A percentile compares a stretch with the other conserved stretches of the same genome.
These are phyloP conservation scores for Hesperophylax magnus DNA, from an alignment of 1,140 invertebrate genomes.

Conservation along the genomic window DNA sequence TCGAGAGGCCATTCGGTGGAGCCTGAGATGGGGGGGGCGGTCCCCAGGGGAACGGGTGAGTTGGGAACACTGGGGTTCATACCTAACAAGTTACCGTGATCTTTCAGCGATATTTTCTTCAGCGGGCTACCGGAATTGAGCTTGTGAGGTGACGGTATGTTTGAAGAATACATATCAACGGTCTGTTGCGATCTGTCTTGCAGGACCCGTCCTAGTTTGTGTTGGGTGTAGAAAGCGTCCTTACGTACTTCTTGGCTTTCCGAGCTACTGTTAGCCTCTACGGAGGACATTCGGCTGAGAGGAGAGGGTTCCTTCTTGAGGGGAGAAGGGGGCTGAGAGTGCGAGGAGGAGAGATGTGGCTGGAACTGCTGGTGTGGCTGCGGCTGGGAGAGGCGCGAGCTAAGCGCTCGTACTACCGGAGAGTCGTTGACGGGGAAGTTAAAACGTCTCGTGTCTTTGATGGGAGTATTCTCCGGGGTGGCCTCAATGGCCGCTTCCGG, in stretches of 20 bases:
- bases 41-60: constrained; percentile 59
- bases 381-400: constrained; percentile 50
- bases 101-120: constrained; percentile 46
- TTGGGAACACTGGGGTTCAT: constrained; percentile 53
- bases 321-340: constrained; percentile 77
- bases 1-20: constrained; percentile 60
- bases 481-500: constrained; percentile 89
- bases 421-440: constrained; percentile 70
- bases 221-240: constrained; percentile 56
- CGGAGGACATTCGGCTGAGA: constrained; percentile 60
- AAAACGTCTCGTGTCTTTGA: constrained; percentile 73
- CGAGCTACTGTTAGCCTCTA: constrained; percentile 6
- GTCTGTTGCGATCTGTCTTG: constrained; percentile 61
- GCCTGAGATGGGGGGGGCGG: constrained; percentile 56
- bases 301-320: constrained; percentile 76
- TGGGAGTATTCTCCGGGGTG: constrained; percentile 89
- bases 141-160: constrained; percentile 50
- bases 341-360: constrained; percentile 61
- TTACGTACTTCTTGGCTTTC: constrained; percentile 57
- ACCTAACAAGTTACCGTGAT: constrained; percentile 7
- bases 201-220: constrained; percentile 68
- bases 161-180: constrained; percentile 55
- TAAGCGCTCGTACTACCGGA: constrained; percentile 76
- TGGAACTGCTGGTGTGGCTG: constrained; percentile 54
- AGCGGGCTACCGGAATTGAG: constrained; percentile 59